Evolutionary conservation across 1,140 invertebrate species (phyloP), one percentile per base, ranked within the genome.

Genomic region (Microplitis mediator): DNA sequence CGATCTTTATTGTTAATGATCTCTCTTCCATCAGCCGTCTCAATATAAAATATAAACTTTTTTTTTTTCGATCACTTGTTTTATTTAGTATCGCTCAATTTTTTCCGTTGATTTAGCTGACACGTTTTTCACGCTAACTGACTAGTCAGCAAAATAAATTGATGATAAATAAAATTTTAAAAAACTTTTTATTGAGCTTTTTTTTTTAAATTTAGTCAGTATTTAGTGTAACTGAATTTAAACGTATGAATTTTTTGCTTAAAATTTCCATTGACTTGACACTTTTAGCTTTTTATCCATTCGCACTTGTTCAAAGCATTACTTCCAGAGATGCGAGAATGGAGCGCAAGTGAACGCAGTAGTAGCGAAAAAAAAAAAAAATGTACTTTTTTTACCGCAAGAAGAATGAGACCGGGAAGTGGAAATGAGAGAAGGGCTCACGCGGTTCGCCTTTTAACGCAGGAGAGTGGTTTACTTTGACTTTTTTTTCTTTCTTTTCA

Each of bases 381-480:
- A 58, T 70, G 32, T 8, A 69, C 32, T 45, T 45, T 60, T 16
- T 51, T 51, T 51, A 14, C 50, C 56, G 4, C 36, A 63, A 62
- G 45, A 70, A 70, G 69, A 70, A 70, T 70, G 60, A 70, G 60
- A 34, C 36, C 16, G n/a, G 35, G 39, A 36, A 66, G 74, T 69
- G 31, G 39, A 63, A 70, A 52, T 63, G 69, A 70, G 69, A 62
- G 39, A 14, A 39, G 56, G 34, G 56, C 4, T 3, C 13, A 8
- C 32, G 69, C 35, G 58, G 69, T 70, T 51, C 36, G 69, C 69
- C 69, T 70, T 70, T 70, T 70, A 70, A 60, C 60, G 34, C 58
- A 13, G 8, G 39, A 14, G 63, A 52, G 62, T 70, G 69, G 50
- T 58, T 70, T 63, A 34, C 60, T 70, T 35, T 6, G 11, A 35